Percentiles rank a stretch among this genome's conserved stretches.
These are phyloP conservation scores for Leptinotarsa undecemlineata DNA, from an alignment of 1,140 invertebrate species.

Conservation along the genomic window DNA sequence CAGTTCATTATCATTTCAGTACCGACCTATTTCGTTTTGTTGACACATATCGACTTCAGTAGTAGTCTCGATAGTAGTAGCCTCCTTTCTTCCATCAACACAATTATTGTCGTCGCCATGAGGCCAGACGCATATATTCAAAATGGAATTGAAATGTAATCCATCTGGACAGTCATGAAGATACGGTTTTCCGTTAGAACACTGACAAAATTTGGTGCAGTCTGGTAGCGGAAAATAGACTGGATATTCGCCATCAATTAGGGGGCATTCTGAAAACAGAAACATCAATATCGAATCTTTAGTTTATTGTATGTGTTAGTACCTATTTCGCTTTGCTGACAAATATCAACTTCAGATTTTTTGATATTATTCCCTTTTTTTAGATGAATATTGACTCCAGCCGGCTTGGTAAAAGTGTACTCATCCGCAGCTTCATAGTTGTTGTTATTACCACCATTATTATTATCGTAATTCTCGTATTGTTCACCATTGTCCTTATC, in stretches of 20 bases:
- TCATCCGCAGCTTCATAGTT: too few species aligned
- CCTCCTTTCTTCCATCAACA: not conserved
- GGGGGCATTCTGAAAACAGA: slow-evolving; percentile 1
- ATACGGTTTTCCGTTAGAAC: not conserved
- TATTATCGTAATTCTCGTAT: too few species aligned
- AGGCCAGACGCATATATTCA: not conserved
- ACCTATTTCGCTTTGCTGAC: not conserved
- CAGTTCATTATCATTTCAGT: not conserved
- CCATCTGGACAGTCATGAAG: too few species aligned
- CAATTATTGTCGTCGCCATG: not conserved
- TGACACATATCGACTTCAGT: not conserved
- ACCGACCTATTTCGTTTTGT: not conserved
- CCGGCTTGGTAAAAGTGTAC: too few species aligned
- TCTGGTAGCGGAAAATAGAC: not conserved
- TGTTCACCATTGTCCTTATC: too few species aligned
- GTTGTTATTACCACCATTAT: too few species aligned
- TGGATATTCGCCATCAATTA: not conserved
- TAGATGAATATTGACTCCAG: too few species aligned
- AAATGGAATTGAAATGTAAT: not conserved
- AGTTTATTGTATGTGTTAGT: not conserved
- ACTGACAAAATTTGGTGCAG: not conserved
- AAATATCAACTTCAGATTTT: not conserved
- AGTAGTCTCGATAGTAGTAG: too few species aligned
- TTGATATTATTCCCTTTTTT: too few species aligned
- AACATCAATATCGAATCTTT: too few species aligned